Conservation (phyloP, 2,888 invertebrate genomes). For the Drosophila subsilvestris region DNA sequence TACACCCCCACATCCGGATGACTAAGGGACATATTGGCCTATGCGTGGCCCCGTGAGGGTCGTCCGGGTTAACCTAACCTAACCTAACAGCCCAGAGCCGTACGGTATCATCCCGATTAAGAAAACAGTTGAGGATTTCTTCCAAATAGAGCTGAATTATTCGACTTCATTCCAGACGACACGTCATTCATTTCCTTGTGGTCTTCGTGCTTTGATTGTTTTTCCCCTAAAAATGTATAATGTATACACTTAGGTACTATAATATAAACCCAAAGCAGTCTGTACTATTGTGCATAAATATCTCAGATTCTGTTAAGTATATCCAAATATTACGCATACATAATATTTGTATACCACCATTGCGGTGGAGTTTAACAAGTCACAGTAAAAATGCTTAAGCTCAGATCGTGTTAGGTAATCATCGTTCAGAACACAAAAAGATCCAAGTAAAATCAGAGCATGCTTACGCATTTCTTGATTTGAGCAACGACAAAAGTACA, state of each 20-base stretch:
- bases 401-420: conserved; percentile 95
- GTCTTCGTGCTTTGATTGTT: conserved; percentile 96
- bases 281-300: conserved; percentile 95
- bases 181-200: conserved; percentile 99
- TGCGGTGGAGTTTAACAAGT: conserved; percentile 86
- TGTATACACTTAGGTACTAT: not conserved
- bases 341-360: conserved; percentile 92
- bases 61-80: no score
- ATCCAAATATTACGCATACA: conserved; percentile 96
- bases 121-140: conserved; percentile 95
- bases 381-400: conserved; percentile 91
- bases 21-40: no score
- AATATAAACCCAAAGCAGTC: not conserved
- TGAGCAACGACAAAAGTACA: conserved; percentile 93
- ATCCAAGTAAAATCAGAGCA: conserved; percentile 94
- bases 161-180: conserved; percentile 98
- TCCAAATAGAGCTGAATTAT: conserved; percentile 98
- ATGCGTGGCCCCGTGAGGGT: no score
- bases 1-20: no score
- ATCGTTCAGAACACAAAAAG: conserved; percentile 96
- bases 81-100: conserved; percentile 96
- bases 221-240: conserved; percentile 89
- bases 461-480: conserved; percentile 93
- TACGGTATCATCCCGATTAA: conserved; percentile 92
- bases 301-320: conserved; percentile 98